Base-by-base conservation (phyloP, 2,888 invertebrate species). In the Globia sparganii region DNA sequence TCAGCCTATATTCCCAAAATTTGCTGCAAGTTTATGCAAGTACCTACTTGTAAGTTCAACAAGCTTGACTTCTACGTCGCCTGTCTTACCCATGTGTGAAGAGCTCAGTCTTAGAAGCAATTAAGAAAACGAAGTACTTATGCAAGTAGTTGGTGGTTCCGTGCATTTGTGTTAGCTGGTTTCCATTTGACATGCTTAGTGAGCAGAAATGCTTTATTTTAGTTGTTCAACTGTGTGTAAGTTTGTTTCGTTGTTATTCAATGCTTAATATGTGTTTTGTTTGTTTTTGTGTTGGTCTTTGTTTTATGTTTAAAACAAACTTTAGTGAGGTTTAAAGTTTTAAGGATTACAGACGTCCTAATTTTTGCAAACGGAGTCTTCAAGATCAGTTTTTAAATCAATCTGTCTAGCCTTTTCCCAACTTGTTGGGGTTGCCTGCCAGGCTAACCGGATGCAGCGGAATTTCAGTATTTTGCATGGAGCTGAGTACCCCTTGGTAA, bases 41-140 rank as follows among this genome's bases (percentile, higher is more conserved):
- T 56, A 67, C 59, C 61, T 70, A 66, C 65, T 70, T 71, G 66
- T 21, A 69, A 46, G 58, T 72, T 62, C 43, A 72, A 74, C n/a
- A 65, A 83, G 75, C 83, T 58, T 18, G 34, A 68, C 73, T 80
- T 77, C 69, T 80, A 49, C 25, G 2, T 37, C 18, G 40, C 71
- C 58, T 37, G 71, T 68, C 34, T 21, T 43, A 15, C 21, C 4
- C 53, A 72, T 72, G 28, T 77, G 77, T 71, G 40, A 61, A 46
- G 31, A 75, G 67, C 37, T 71, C 43, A 71, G 74, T 71, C 78
- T 82, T 83, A 73, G 64, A 82, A 85, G 80, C 75, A 81, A 87
- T 85, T 85, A 85, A 85, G 83, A 82, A 79, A 85, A 78, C 85
- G 73, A 78, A 85, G 72, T 79, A 75, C 76, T 80, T 70, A 34